Base-by-base conservation (phyloP, 2,113 vertebrate species). In the Thalassarche chlororhynchos region DNA sequence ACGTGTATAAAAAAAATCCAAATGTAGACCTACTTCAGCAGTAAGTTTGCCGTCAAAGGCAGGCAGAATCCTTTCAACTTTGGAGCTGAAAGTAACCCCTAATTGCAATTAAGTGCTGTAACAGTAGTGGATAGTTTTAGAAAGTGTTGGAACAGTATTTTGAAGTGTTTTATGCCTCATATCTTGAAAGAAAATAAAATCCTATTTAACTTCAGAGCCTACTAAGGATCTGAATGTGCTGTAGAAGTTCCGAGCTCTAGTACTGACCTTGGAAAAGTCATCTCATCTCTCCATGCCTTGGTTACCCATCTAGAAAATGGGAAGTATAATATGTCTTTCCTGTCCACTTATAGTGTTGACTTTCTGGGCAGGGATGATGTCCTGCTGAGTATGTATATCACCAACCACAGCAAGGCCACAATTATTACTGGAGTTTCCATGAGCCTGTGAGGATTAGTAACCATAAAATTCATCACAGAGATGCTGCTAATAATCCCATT, bases 31-130 rank as follows among this genome's bases (percentile, higher is more conserved):
- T 47, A 52, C 2, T 80, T 95, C 46, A 77, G 36, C 6, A 46
- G 5, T n/a, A 85, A 2, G 7, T 71, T 80, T 83, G 8, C n/a
- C 66, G 83, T 94, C 49, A 90, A 92, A 92, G 54, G 24, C 17
- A 62, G n/a, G 32, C 17, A 74, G 29, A 76, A 77, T 61, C 21
- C 62, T 88, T 96, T 92, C 55, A 90, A 9, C 34, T 89, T 29
- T 17, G 24, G 31, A 93, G 20, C 61, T 93, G 49, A 92, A 92
- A 92, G 42, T n/a, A 84, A 44, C 2, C 3, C 5, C 4, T 87
- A 84, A 93, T 89, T 96, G n/a, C 55, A 95, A 84, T 93, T 87
- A 94, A 87, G 47, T 87, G 51, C 5, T 89, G n/a, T 51, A 64
- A 70, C 15, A 70, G 49, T 86, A 72, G 31, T 2, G 0, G 42